Percentiles rank a stretch among this genome's conserved stretches.
phyloP scores from a whole-genome alignment of 2,888 invertebrate genomes.

The Tetanocera ferruginea region DNA sequence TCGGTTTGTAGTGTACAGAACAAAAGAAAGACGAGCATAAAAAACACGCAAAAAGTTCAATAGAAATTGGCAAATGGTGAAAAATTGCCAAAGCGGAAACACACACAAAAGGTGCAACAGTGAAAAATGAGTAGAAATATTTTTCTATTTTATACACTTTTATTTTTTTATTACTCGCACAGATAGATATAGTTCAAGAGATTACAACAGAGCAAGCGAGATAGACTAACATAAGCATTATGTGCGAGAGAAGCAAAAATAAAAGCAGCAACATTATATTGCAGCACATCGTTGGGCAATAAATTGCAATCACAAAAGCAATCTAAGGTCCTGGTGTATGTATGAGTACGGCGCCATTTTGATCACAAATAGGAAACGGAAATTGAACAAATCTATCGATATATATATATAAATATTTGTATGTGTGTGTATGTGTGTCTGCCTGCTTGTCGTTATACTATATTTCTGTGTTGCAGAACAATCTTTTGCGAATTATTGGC shows the following conservation, averaged over 20 bases:
- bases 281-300: constrained; percentile 16
- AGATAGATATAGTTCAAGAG: background rate
- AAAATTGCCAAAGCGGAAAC: constrained; percentile 18
- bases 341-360: constrained; percentile 2
- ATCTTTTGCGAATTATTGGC: background rate
- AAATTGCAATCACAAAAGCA: constrained; percentile 2
- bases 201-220: background rate
- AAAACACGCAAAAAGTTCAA: constrained; percentile 15
- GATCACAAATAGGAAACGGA: constrained; percentile 14
- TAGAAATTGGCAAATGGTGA: constrained; percentile 11
- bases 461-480: background rate
- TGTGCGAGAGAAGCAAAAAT: background rate
- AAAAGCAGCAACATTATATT: background rate
- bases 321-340: background rate
- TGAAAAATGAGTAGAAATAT: background rate
- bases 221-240: background rate
- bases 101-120: constrained; percentile 27
- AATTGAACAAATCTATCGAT: background rate
- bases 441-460: background rate
- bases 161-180: background rate
- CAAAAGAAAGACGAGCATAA: background rate
- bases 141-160: background rate
- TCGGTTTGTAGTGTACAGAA: background rate
- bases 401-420: background rate
- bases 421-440: background rate